Evolutionary conservation across 2,797 vertebrate species (phyloP), one percentile per base, ranked within the genome.

Genomic region (Myotis daubentonii): DNA sequence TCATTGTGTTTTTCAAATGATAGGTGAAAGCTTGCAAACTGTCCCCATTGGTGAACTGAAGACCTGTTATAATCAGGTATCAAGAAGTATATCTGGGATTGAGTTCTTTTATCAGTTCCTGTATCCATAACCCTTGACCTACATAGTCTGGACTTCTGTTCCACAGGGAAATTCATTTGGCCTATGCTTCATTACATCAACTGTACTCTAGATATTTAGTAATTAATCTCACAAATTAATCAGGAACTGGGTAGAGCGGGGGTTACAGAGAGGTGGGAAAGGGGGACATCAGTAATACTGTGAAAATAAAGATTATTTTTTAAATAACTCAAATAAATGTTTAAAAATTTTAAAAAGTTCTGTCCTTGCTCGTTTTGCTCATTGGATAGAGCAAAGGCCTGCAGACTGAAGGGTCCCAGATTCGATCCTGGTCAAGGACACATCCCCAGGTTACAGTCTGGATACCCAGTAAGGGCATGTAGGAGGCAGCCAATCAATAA

Each of bases 1-100:
- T 17, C 25, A 90, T 36, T 82, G 71, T 93, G 38, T 83, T 97
- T 91, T 80, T 71, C 66, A 76, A 82, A 89, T 51, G 11, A 36
- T 44, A 33, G 25, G 86, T 49, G 62, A 68, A 71, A 76, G 3
- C 30, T 78, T 62, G 6, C 6, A 86, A 71, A 36, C 47, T 47
- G 4, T 41, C 38, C 38, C 33, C 5, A 12, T 87, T 33, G 33
- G 41, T 86, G 47, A 94, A 53, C 33, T 53, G 82, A 47, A 62
- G 44, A 91, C 49, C 30, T 65, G 2, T 30, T 44, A 8, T 49
- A 20, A 68, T 74, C 49, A 82, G 12, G 5, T 90, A 9, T 38
- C 8, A 60, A 44, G 30, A 4, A 20, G 28, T 10, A 0, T 3
- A 25, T 23, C 47, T 38, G 23, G 9, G 5, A 70, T 55, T 68